A percentile compares a stretch with the other conserved stretches of the same genome.
Conservation (phyloP, 1,140 invertebrate species). For the Macrocentrus cingulum region DNA sequence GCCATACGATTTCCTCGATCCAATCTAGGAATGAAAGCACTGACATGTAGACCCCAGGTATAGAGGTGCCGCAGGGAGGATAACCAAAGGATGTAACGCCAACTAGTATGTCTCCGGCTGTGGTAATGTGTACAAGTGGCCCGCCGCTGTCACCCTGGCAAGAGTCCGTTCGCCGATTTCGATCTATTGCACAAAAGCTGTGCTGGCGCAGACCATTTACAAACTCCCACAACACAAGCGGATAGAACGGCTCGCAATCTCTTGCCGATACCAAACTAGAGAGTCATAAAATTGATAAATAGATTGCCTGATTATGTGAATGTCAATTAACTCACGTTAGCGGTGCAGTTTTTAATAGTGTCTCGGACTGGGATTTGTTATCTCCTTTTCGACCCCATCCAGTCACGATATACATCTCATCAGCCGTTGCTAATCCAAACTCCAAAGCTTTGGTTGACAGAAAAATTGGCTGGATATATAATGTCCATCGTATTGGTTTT, state of each 20-base stretch:
- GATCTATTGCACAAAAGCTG: slow-evolving; percentile 44
- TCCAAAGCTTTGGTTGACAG: slow-evolving; percentile 45
- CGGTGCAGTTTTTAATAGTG: slow-evolving; percentile 41
- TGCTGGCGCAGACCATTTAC: slow-evolving; percentile 35
- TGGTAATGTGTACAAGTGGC: slow-evolving; percentile 58
- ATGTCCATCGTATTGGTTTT: slow-evolving; percentile 35
- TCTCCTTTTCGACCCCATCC: slow-evolving; percentile 47
- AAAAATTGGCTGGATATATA: slow-evolving; percentile 53
- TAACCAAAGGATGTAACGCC: slow-evolving; percentile 72
- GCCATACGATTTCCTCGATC: slow-evolving; percentile 74
- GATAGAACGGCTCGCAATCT: slow-evolving; percentile 33
- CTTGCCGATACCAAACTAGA: slow-evolving; percentile 30
- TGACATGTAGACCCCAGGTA: slow-evolving; percentile 74
- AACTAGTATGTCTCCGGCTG: slow-evolving; percentile 55
- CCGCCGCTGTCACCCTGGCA: slow-evolving; percentile 79
- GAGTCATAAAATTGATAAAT: slow-evolving; percentile 7
- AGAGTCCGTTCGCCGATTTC: slow-evolving; percentile 54
- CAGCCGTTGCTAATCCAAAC: slow-evolving; percentile 28
- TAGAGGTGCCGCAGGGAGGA: slow-evolving; percentile 63
- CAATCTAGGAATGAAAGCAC: slow-evolving; percentile 72
- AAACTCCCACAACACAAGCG: slow-evolving; percentile 28
- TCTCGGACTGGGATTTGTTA: slow-evolving; percentile 22
- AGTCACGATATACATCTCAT: slow-evolving; percentile 39
- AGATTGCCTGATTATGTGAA: not conserved
- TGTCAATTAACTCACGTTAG: slow-evolving; percentile 37